A percentile compares a stretch with the other conserved stretches of the same genome.
phyloP scores from a whole-genome alignment of 2,888 invertebrate species.

The Zonitis immaculata region DNA sequence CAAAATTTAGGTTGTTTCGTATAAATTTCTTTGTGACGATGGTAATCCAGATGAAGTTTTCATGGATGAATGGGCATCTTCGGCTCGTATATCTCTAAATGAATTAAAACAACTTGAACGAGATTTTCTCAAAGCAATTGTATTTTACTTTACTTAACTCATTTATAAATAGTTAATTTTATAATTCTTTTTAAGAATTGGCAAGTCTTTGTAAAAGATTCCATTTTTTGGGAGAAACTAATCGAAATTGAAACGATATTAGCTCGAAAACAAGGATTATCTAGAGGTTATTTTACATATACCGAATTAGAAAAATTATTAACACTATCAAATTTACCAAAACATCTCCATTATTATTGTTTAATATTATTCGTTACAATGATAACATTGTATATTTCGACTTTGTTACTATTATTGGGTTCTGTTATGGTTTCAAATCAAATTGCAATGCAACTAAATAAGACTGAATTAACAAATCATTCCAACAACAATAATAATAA shows the following conservation, averaged over 20 bases:
- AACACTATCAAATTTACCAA: constrained; percentile 48
- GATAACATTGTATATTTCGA: constrained; percentile 58
- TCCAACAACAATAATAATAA: background rate
- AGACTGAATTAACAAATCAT: constrained; percentile 5
- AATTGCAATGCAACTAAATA: constrained; percentile 44
- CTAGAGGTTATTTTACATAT: constrained; percentile 80
- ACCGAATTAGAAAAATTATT: constrained; percentile 64
- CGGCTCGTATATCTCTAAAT: constrained; percentile 67
- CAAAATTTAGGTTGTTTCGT: constrained; percentile 80
- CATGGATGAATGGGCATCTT: constrained; percentile 89
- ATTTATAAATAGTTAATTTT: background rate
- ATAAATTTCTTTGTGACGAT: constrained; percentile 91
- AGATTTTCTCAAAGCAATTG: constrained; percentile 85
- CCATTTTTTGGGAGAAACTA: constrained; percentile 70
- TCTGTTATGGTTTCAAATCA: constrained; percentile 55
- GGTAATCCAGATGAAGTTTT: constrained; percentile 89
- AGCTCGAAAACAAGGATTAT: constrained; percentile 66
- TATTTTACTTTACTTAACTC: no score
- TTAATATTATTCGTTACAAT: constrained; percentile 55
- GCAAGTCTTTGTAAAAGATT: constrained; percentile 75
- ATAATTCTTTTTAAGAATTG: constrained; percentile 70
- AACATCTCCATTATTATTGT: constrained; percentile 52
- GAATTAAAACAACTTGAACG: constrained; percentile 79
- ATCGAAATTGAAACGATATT: constrained; percentile 64
- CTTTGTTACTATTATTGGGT: constrained; percentile 57